Base-by-base conservation (phyloP, 2,888 invertebrate genomes). In the Watsonalla cultraria region DNA sequence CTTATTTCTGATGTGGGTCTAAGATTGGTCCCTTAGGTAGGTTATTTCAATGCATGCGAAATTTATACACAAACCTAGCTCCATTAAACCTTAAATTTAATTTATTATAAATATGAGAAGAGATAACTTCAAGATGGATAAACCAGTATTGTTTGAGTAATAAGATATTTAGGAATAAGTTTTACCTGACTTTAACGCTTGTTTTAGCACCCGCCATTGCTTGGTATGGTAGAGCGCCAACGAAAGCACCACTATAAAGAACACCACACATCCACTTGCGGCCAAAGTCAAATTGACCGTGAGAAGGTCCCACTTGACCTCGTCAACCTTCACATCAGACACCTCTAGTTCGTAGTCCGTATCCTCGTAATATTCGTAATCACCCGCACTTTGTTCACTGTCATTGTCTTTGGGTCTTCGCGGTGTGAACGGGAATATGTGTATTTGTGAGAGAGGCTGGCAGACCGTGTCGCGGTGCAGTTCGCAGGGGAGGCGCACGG, bases 171-270 rank as follows among this genome's bases (percentile, higher is more conserved):
- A 46, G n/a, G 51, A 37, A 5, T 5, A 42, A 11, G 45, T 45
- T 92, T 92, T 81, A 96, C 96, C 96, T 86, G 95, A 94, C 79
- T 94, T 94, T 68, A 95, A 93, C 72, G 94, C 94, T 74, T 93
- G 93, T 84, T 96, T 95, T 77, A 96, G 92, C 74, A 94, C 92
- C 79, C 93, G 93, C 96, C 96, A 96, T 80, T 96, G 96, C 73
- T 93, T 93, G 68, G 95, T 94, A 78, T 96, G 95, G 72, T 95
- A 93, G 69, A 96, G 85, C 65, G 95, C 94, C 78, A 95, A 94
- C 72, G 94, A 92, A 66, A 95, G 93, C 76, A 95, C 95, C 63
- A 94, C 94, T 69, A 95, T 89, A 90, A 96, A 95, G 91, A 96
- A 96, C 76, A 96, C 90, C 56, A 95, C 91, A 90, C 96, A 96